Evolutionary conservation across 2,888 invertebrate genomes (phyloP).

Genomic region (Nezara viridula): DNA sequence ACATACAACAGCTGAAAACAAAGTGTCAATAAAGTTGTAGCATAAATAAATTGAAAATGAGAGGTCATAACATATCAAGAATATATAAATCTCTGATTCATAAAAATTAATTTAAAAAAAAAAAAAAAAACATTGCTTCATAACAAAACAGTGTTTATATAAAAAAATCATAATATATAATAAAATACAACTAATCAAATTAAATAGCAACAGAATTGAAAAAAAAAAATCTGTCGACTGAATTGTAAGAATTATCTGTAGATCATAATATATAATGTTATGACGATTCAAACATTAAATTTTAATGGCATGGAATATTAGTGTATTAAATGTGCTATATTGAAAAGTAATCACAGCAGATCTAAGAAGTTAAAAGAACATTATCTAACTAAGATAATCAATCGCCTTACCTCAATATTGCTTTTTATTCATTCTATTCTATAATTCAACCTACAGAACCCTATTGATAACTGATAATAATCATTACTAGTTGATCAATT

Average conservation of each 20-base stretch:
- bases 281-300: background rate
- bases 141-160: background rate
- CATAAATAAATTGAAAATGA: background rate
- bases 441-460: conserved; percentile 17
- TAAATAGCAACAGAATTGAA: no score
- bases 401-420: background rate
- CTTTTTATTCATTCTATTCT: background rate
- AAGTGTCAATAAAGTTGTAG: background rate
- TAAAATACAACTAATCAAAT: background rate
- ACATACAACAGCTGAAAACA: background rate
- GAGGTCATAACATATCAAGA: background rate
- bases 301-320: background rate
- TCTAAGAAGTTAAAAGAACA: background rate
- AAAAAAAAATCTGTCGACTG: no score
- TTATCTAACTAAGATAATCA: background rate
- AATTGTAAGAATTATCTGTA: no score
- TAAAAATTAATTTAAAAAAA: background rate
- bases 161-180: background rate
- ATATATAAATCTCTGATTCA: no score
- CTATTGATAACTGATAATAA: background rate
- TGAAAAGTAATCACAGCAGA: background rate
- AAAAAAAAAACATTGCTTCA: no score
- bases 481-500: background rate
- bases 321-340: background rate
- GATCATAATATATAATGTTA: no score